These are phyloP conservation scores for Oscheius sp. DNA, from an alignment of 2,888 invertebrate species.

Conservation along the genomic window DNA sequence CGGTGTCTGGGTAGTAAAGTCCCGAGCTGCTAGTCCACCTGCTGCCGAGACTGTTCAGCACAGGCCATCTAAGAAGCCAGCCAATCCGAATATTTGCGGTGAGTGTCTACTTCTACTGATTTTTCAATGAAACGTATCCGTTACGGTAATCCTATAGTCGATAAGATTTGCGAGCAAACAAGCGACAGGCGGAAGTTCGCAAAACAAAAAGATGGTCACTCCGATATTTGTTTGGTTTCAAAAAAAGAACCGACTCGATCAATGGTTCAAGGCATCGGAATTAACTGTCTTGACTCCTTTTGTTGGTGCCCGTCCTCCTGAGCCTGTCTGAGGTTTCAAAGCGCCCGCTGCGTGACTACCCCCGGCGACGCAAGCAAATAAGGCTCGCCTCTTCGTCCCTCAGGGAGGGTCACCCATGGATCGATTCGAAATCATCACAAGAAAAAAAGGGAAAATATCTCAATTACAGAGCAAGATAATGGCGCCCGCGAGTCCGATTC, in stretches of 20 bases:
- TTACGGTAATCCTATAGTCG: background rate
- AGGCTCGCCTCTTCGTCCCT: constrained; percentile 26
- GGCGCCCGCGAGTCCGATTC: constrained; percentile 64
- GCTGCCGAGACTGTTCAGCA: constrained; percentile 54
- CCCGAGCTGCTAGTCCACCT: constrained; percentile 50
- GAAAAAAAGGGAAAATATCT: background rate
- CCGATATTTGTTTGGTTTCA: background rate
- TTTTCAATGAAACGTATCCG: background rate
- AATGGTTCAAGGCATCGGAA: background rate
- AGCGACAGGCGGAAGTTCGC: constrained; percentile 13
- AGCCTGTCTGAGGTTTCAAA: constrained; percentile 34
- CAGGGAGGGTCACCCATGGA: background rate
- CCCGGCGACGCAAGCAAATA: constrained; percentile 33
- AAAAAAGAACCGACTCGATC: background rate
- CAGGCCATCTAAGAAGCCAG: constrained; percentile 55
- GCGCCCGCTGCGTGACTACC: constrained; percentile 31
- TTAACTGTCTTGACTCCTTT: background rate
- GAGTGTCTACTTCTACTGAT: constrained; percentile 23
- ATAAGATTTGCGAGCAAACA: constrained; percentile 2
- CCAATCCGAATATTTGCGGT: constrained; percentile 64
- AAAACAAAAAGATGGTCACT: constrained; percentile 8
- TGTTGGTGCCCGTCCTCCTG: constrained; percentile 7
- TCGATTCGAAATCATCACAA: no score
- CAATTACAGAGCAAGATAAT: constrained; percentile 67
- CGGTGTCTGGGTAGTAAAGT: constrained; percentile 73